Base-by-base conservation (phyloP, 2,113 vertebrate genomes). In the Myotis brandtii region DNA sequence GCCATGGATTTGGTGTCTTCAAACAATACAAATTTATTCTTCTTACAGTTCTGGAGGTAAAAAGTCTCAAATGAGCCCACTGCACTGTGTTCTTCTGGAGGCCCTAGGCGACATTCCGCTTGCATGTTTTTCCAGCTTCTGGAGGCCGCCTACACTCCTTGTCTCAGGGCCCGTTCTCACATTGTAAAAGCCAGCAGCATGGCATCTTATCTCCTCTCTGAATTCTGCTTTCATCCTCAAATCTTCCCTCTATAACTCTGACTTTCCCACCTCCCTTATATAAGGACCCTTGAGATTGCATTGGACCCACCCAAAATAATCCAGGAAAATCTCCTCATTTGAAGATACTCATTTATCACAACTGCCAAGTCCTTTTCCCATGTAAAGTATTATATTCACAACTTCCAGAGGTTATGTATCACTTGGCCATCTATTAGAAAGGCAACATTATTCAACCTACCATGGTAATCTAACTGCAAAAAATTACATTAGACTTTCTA, bases 121-220 rank as follows among this genome's bases (percentile, higher is more conserved):
- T 84, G 18, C 6, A 12, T 48, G 13, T 10, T 17, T n/a, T 23
- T 48, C 25, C 32, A 66, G 25, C 16, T 16, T 86, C 52, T 17
- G 50, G 7, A 56, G 11, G 18, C 9, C 17, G 23, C 17, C 25
- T 9, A 6, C 3, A 3, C 6, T 90, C 40, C 30, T 34, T 34
- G 20, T 9, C 11, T 40, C 27, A 34, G 21, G 5, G 3, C 1
- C 5, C 0, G 0, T 79, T 66, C 23, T 21, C 64, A 13, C 27
- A 32, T 4, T 34, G n/a, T 56, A 4, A 48, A 64, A 37, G 9
- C 11, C 70, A 56, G 3, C 27, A 70, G 43, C 3, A 46, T 34
- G n/a, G 12, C 23, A 43, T 32, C 32, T 9, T 50, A 23, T 46
- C 72, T 73, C 72, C 32, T 46, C 43, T 56, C 2, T 21, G n/a